Evolutionary conservation across 2,888 invertebrate genomes (phyloP).

Genomic region (Drosophila affinis): DNA sequence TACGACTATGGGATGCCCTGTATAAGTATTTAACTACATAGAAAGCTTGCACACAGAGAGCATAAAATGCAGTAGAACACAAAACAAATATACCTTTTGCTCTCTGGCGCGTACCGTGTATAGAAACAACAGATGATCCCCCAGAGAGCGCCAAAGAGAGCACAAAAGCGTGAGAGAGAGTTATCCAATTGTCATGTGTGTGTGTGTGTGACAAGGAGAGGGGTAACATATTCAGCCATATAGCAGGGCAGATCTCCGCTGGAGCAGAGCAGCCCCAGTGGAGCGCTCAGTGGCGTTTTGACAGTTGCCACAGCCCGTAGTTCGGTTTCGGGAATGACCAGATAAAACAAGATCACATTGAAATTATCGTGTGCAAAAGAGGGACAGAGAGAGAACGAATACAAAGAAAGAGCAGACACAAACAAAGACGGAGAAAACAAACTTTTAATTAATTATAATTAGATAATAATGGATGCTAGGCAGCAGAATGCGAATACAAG

Average conservation of each 20-base stretch:
- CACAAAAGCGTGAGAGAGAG: background rate
- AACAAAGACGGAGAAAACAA: slow-evolving; percentile 45
- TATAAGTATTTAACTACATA: background rate
- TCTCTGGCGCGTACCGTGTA: slow-evolving; percentile 12
- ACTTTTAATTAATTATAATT: slow-evolving; percentile 46
- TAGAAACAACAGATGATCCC: slow-evolving; percentile 61
- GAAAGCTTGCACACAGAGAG: background rate
- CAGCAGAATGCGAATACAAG: slow-evolving; percentile 28
- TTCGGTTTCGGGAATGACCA: background rate
- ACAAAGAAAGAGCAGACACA: slow-evolving; percentile 23
- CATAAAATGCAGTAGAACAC: no score
- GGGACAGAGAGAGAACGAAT: slow-evolving; percentile 3
- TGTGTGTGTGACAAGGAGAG: background rate
- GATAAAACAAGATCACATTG: slow-evolving; percentile 12
- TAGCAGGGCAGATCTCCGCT: slow-evolving; percentile 7
- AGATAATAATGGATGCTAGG: slow-evolving; percentile 56
- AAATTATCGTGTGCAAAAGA: background rate
- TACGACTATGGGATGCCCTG: background rate
- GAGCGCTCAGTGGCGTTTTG: slow-evolving; percentile 28
- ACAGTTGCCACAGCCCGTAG: slow-evolving; percentile 13
- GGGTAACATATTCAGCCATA: slow-evolving; percentile 2
- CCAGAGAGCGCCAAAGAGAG: slow-evolving; percentile 53
- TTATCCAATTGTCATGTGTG: slow-evolving; percentile 20
- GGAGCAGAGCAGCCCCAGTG: slow-evolving; percentile 1
- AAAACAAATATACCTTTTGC: slow-evolving; percentile 22